Evolutionary conservation across 1,140 invertebrate species (phyloP), one percentile per base, ranked within the genome.

Genomic region (Andrena cerasifolii): DNA sequence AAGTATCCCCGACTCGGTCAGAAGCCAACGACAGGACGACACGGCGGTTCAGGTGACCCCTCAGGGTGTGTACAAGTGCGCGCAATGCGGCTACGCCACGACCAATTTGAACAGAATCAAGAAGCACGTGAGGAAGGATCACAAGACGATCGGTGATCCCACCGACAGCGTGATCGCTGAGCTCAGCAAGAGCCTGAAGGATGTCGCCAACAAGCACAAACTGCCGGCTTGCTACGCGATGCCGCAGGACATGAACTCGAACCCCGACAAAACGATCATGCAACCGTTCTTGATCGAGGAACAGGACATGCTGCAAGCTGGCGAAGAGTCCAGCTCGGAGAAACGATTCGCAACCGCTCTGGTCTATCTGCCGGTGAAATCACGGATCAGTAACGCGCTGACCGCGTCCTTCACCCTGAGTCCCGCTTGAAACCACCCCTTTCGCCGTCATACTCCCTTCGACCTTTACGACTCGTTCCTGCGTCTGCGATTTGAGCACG

Each of bases 391-490:
- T 84, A 95, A 95, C 87, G 95, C 95, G 73, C 94, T 98, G 83
- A 97, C 97, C 73, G 95, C 98, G 68, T 98, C 97, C 89, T 98
- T 99, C 90, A 97, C 95, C 84, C 95, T 99, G 65, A 98, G 96
- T 87, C 98, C 98, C 77, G 96, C 97, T 93, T 98, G 89, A 92
- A 78, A 62, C n/a, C 49, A 47, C 8, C 33, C 28, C 14, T 24
- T 36, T 36, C 43, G n/a, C 43, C 51, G 26, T 66, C 21, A 18
- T 6, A n/a, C 16, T 16, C 3, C 6, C 0, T 26, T 36, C 8
- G 24, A 31, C n/a, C 5, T n/a, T 6, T n/a, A 28, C 28, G 21
- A 47, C 63, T 78, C 49, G 77, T 56, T 66, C 79, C 78, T 78
- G 77, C 78, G 75, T 84, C 78, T 82, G 77, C 59, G 71, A 84